A percentile compares a stretch with the other conserved stretches of the same genome.
Evolutionary conservation across 2,797 vertebrate species (phyloP).

Genomic region (Microctenopoma steveboyesi): DNA sequence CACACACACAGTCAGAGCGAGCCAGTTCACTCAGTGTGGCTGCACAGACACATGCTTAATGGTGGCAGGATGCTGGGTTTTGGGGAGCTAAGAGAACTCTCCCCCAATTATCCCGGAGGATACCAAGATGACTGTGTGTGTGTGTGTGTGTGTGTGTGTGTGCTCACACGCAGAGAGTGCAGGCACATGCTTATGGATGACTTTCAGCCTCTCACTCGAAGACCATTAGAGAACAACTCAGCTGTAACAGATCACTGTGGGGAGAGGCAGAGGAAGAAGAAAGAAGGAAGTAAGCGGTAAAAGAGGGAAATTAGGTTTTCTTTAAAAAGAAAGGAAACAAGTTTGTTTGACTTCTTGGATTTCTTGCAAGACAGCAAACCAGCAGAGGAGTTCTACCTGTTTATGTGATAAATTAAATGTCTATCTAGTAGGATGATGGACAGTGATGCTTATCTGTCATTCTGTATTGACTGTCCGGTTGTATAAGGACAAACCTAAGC

Average conservation of each 20-base stretch:
- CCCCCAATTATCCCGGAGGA: constrained; percentile 70
- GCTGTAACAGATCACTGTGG: constrained; percentile 59
- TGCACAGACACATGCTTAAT: constrained; percentile 52
- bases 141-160: constrained; percentile 10
- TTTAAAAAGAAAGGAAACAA: constrained; percentile 28
- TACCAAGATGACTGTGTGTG: constrained; percentile 32
- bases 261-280: constrained; percentile 39
- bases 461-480: constrained; percentile 6
- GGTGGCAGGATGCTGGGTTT: constrained; percentile 58
- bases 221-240: constrained; percentile 75
- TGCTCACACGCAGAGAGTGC: constrained; percentile 5
- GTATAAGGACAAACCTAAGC: constrained; percentile 16
- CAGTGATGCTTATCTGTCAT: neutral
- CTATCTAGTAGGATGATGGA: constrained; percentile 1
- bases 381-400: constrained; percentile 2
- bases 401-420: constrained; percentile 1
- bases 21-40: constrained; percentile 46
- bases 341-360: constrained; percentile 30
- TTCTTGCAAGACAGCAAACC: constrained; percentile 8
- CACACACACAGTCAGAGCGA: constrained; percentile 19
- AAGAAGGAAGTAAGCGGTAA: constrained; percentile 37
- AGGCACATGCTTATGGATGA: constrained; percentile 61
- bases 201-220: constrained; percentile 69
- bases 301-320: constrained; percentile 35
- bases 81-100: constrained; percentile 53